Percentiles rank a stretch among this genome's conserved stretches.
These are phyloP conservation scores for Lates calcarifer DNA, from an alignment of 2,113 vertebrate genomes.

Conservation along the genomic window DNA sequence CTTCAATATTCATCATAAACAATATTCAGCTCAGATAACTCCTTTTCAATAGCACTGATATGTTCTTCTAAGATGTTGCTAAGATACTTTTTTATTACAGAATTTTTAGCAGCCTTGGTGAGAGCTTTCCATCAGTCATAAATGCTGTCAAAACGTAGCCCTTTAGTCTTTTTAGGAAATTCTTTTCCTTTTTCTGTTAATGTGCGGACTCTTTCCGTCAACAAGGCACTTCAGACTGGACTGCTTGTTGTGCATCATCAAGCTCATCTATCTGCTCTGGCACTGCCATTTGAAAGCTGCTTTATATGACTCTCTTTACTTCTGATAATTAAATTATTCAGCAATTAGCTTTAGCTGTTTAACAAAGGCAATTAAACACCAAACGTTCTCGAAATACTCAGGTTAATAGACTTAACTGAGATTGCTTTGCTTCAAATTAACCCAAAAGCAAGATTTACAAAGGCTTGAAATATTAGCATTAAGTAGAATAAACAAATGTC, in stretches of 20 bases:
- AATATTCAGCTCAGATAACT: slow-evolving; percentile 13
- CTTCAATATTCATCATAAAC: slow-evolving; percentile 22
- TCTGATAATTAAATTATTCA: neutral
- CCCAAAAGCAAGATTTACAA: neutral
- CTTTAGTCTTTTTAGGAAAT: neutral
- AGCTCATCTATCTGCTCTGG: neutral
- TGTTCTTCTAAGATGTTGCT: slow-evolving; percentile 18
- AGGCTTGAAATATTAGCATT: neutral
- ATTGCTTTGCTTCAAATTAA: neutral
- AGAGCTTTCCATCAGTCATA: slow-evolving; percentile 29
- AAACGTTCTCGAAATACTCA: neutral
- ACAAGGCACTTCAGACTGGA: neutral
- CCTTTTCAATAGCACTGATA: slow-evolving; percentile 10
- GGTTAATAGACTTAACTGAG: neutral
- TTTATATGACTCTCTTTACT: neutral
- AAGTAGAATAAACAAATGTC: neutral
- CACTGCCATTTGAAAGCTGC: neutral
- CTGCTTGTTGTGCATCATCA: neutral
- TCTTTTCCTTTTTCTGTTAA: slow-evolving; percentile 19
- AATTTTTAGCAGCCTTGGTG: slow-evolving; percentile 8
- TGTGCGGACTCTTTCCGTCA: slow-evolving; percentile 10
- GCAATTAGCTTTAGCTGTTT: neutral
- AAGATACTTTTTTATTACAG: slow-evolving; percentile 15
- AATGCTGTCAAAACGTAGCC: slow-evolving; percentile 3
- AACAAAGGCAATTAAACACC: neutral